A percentile compares a stretch with the other conserved stretches of the same genome.
Conservation (phyloP, 2,888 invertebrate species). For the Lamellibrachia satsuma region DNA sequence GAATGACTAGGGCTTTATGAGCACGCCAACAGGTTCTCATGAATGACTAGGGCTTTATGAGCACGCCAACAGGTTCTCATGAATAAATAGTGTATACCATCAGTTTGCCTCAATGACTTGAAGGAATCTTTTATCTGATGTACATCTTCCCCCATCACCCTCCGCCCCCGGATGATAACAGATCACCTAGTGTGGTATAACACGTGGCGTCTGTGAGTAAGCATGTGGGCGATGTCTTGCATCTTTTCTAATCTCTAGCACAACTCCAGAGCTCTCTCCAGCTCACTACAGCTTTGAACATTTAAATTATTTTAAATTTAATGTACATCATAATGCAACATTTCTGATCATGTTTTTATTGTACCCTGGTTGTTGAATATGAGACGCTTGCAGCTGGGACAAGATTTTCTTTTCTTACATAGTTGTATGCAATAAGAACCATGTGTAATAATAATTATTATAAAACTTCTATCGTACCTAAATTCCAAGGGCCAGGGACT, state of each 20-base stretch:
- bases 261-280: not conserved
- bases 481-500: no score
- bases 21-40: not conserved
- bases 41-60: not conserved
- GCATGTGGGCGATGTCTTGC: not conserved
- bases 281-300: not conserved
- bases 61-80: not conserved
- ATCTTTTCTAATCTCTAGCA: not conserved
- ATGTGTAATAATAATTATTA: no score
- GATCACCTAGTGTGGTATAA: not conserved
- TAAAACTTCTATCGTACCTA: no score
- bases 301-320: not conserved
- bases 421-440: not conserved
- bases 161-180: not conserved
- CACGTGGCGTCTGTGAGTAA: not conserved
- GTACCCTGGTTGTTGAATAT: not conserved
- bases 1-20: no score
- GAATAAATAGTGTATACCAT: not conserved
- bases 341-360: not conserved
- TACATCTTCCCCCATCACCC: not conserved
- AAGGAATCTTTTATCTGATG: not conserved
- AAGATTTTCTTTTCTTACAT: not conserved
- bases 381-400: not conserved
- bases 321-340: not conserved
- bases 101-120: not conserved